Base-by-base conservation (phyloP, 2,797 vertebrate species). In the Melanotaenia parkinsoni region DNA sequence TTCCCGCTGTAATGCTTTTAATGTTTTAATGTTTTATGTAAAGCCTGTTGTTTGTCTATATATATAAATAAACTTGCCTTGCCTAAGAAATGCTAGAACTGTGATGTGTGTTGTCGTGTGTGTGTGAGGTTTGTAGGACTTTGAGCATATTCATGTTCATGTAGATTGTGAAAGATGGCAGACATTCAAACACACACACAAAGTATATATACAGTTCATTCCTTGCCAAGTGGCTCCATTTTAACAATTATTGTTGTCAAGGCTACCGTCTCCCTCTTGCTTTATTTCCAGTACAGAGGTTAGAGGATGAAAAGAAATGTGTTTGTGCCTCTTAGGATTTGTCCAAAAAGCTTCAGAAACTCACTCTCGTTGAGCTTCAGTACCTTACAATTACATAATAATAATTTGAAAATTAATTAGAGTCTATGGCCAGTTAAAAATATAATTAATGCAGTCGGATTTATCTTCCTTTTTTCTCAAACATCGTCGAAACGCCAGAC, bases 201-300 rank as follows among this genome's bases (percentile, higher is more conserved):
- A 28, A 56, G 45, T 38, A 62, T 68, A 73, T 64, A 66, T 69
- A 58, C 14, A 74, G 50, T 68, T 80, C 85, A 88, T 71, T 88
- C 86, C 93, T 26, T 91, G 92, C 82, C 22, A 40, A 40, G 38
- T 40, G 11, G 86, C 86, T 90, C 79, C 43, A 13, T 87, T 79
- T 93, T 91, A 92, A 86, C 80, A 93, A 92, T 94, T 88, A 63
- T 11, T 75, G 95, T 97, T 96, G 91, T 95, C 87, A 90, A 88
- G 93, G 96, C 79, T 96, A 97, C 94, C 3, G 61, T 71, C 65
- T 56, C 66, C 69, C 70, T 43, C 58, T 33, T 78, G 69, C 47
- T 26, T 45, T 62, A 85, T 86, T 78, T 62, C 66, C 71, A 73
- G 62, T 67, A 65, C 54, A 74, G 33, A 70, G 58, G 38, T 32